These are phyloP conservation scores for Siphonodentalium dalli DNA, from an alignment of 2,888 invertebrate species.

Conservation along the genomic window DNA sequence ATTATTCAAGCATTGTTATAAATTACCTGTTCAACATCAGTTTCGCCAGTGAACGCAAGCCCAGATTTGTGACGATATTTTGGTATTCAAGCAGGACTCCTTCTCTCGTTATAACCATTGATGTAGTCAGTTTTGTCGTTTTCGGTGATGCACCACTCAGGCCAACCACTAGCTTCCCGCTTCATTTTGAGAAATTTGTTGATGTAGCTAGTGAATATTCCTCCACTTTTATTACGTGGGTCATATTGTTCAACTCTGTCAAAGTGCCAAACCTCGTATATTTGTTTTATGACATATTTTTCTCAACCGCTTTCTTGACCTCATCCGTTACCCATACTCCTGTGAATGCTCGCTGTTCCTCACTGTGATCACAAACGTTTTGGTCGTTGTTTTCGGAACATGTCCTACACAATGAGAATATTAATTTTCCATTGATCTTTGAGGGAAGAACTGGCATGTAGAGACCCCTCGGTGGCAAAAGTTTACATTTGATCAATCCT, in stretches of 20 bases:
- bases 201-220: conserved; percentile 48
- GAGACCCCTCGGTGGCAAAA: conserved; percentile 35
- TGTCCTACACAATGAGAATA: conserved; percentile 56
- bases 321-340: conserved; percentile 57
- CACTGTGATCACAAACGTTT: conserved; percentile 43
- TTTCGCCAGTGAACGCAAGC: conserved; percentile 2
- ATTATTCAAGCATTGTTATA: no score
- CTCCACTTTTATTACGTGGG: conserved; percentile 2
- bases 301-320: conserved; percentile 43
- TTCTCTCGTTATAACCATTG: conserved; percentile 11
- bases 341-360: conserved; percentile 31
- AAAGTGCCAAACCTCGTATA: conserved; percentile 54
- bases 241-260: conserved; percentile 17
- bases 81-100: conserved; percentile 1
- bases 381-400: conserved; percentile 29
- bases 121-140: conserved; percentile 33
- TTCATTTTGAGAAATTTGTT: conserved; percentile 41
- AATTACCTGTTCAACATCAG: neutral
- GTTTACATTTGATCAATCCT: conserved; percentile 33
- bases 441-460: conserved; percentile 46
- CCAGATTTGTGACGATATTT: conserved; percentile 1
- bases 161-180: conserved; percentile 36
- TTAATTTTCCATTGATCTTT: conserved; percentile 39
- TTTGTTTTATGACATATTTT: conserved; percentile 47
- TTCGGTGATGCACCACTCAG: conserved; percentile 16